Conservation (phyloP, 2,797 vertebrate species). For the Anas georgica region DNA sequence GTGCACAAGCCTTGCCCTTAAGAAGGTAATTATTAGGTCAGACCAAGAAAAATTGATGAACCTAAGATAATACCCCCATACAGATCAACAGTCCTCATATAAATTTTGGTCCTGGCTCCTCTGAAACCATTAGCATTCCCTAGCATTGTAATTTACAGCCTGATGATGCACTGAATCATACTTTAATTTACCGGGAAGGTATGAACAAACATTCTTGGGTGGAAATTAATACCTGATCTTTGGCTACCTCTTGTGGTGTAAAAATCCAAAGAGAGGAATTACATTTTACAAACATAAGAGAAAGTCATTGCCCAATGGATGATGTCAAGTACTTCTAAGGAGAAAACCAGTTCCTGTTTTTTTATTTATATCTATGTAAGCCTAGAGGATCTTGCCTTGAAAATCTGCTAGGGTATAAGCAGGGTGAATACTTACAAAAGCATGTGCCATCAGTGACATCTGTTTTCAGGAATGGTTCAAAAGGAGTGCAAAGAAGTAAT, state of each 20-base stretch:
- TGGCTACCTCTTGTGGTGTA: constrained; percentile 55
- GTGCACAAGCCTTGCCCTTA: not conserved
- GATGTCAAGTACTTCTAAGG: not conserved
- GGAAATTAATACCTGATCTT: constrained; percentile 62
- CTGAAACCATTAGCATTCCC: constrained; percentile 31
- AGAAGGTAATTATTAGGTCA: constrained; percentile 36
- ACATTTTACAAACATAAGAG: not conserved
- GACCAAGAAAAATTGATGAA: constrained; percentile 33
- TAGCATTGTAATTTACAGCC: constrained; percentile 47
- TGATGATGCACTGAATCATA: constrained; percentile 57
- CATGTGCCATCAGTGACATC: not conserved
- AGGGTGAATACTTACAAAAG: not conserved
- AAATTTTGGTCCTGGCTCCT: constrained; percentile 43
- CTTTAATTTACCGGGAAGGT: constrained; percentile 56
- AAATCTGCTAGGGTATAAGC: not conserved
- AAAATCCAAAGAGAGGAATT: constrained; percentile 28
- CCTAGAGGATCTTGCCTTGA: not conserved
- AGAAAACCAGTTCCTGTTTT: not conserved
- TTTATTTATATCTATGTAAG: not conserved
- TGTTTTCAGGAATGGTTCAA: not conserved
- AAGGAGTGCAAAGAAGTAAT: not conserved
- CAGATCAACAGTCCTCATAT: constrained; percentile 22
- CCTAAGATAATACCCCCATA: constrained; percentile 1
- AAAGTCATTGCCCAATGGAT: not conserved
- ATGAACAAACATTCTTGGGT: constrained; percentile 42